These are phyloP conservation scores for Drosophila pseudotakahashii DNA, from an alignment of 2,888 invertebrate species.

Conservation along the genomic window DNA sequence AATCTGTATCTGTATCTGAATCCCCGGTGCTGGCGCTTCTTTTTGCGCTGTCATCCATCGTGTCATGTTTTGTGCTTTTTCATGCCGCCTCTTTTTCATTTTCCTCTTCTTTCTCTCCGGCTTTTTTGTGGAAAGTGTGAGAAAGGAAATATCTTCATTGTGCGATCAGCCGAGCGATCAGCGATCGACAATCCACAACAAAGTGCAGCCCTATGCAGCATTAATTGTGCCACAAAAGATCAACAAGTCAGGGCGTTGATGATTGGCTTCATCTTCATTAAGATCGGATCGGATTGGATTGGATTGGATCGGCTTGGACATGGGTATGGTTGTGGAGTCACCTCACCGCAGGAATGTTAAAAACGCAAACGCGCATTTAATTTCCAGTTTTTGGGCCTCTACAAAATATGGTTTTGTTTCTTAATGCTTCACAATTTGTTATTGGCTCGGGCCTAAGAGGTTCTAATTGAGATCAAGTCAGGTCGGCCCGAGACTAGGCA, in stretches of 20 bases:
- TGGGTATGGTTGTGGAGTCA: constrained; percentile 10
- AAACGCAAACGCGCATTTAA: constrained; percentile 39
- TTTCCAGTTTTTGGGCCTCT: constrained; percentile 13
- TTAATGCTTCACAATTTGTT: constrained; percentile 64
- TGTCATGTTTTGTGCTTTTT: constrained; percentile 82
- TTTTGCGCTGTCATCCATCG: constrained; percentile 80
- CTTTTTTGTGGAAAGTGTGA: constrained; percentile 77
- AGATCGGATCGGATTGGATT: constrained; percentile 30
- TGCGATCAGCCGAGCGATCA: constrained; percentile 60
- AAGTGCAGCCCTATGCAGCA: constrained; percentile 72
- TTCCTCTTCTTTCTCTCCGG: constrained; percentile 26
- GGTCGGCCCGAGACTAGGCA: constrained; percentile 48
- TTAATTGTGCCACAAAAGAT: constrained; percentile 77
- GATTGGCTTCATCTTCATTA: constrained; percentile 73
- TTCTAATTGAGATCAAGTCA: constrained; percentile 66
- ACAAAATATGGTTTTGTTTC: constrained; percentile 63
- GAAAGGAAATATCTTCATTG: constrained; percentile 78
- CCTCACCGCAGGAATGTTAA: constrained; percentile 47
- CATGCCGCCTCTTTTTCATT: constrained; percentile 59
- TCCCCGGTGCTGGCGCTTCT: constrained; percentile 71
- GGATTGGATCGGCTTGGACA: constrained; percentile 11
- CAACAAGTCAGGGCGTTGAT: constrained; percentile 78
- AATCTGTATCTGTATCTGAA: neutral
- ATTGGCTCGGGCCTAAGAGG: constrained; percentile 63
- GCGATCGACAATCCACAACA: constrained; percentile 58